Conservation (phyloP, 2,797 vertebrate genomes). For the Amniataba percoides region DNA sequence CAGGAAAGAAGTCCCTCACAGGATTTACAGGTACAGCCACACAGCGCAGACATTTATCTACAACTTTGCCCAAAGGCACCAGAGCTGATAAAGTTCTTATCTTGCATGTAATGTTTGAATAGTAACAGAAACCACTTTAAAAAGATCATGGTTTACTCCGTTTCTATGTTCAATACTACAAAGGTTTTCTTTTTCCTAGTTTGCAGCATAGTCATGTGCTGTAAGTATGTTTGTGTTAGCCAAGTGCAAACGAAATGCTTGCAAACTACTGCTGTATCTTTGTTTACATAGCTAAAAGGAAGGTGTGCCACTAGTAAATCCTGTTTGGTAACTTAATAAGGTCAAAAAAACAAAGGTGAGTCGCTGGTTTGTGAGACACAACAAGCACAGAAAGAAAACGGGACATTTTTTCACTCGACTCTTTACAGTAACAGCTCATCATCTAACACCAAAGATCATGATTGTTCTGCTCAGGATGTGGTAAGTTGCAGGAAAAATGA, state of each 20-base stretch:
- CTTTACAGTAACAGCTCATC: neutral
- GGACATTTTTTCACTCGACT: neutral
- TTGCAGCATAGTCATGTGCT: neutral
- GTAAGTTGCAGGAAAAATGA: neutral
- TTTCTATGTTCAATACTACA: neutral
- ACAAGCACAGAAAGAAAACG: neutral
- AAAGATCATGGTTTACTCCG: neutral
- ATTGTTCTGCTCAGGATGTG: slow-evolving; percentile 4
- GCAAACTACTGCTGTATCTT: neutral
- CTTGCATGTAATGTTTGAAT: neutral
- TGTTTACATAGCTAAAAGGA: neutral
- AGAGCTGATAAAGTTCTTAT: neutral
- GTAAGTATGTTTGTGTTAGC: neutral
- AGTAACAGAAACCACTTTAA: neutral
- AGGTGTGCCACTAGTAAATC: slow-evolving; percentile 25
- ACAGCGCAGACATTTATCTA: neutral
- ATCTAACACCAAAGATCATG: neutral
- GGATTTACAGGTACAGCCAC: slow-evolving; percentile 32
- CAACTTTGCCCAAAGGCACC: neutral
- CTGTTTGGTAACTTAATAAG: slow-evolving; percentile 28
- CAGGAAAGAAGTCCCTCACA: neutral
- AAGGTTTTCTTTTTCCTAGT: neutral
- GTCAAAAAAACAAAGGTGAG: slow-evolving; percentile 14
- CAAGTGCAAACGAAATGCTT: neutral
- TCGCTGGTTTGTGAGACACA: neutral